Base-by-base conservation (phyloP, 2,888 invertebrate species). In the Brassicogethes aeneus region DNA sequence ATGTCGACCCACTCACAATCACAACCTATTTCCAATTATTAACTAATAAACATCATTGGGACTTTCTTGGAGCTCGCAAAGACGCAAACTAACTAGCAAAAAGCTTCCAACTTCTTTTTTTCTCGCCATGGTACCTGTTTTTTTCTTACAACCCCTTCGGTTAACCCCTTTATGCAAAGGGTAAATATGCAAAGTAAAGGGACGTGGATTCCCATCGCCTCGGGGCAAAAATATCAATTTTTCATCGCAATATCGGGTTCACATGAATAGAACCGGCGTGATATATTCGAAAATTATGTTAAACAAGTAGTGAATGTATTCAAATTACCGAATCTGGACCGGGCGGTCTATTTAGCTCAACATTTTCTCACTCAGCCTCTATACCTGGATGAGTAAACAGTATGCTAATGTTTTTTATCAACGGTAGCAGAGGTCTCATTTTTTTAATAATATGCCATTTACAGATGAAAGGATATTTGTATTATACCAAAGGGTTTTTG, bases 221-320 rank as follows among this genome's bases (percentile, higher is more conserved):
- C 12, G 15, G 31, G 37, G 36, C 23, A 30, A 48, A 53, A 53
- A 54, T 54, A 58, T 58, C 59, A 59, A 61, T 60, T 59, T 61
- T 59, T 60, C 57, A 60, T 53, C 59, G 51, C 47, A 46, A 49
- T 50, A 51, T 50, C 51, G 52, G 44, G 45, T 47, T 44, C 39
- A 40, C 17, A 51, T 49, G 51, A 53, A 49, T 50, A 48, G 42
- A 41, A 42, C 41, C 42, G 42, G 47, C 48, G 50, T 53, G 52
- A 57, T 56, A 52, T 56, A 60, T 59, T 54, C 48, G 54, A 54
- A 55, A 52, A 51, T 52, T 59, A 60, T 60, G 58, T 50, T 56
- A 56, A 60, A 53, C 49, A 56, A 53, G 46, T 58, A 56, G 56
- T 54, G 56, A 56, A 52, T 48, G 47, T 41, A 39, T 41, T 32